Conservation (phyloP, 1,140 invertebrate genomes). For the Sogatella furcifera region DNA sequence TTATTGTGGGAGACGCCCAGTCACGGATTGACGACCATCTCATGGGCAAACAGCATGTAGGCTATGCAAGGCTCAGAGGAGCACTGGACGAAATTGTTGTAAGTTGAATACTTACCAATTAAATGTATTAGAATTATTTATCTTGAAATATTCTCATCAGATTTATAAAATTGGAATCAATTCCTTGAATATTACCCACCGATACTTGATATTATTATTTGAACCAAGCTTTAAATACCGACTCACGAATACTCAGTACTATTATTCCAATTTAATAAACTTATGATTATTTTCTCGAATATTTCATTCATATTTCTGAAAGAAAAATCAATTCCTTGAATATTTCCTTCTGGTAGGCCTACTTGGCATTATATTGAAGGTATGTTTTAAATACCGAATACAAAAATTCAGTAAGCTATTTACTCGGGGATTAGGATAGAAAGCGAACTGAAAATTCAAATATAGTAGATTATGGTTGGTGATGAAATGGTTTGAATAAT, state of each 20-base stretch:
- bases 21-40: conserved; percentile 95
- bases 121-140: not conserved
- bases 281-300: no score
- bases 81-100: conserved; percentile 51
- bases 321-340: not conserved
- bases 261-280: no score
- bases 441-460: no score
- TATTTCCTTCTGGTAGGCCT: not conserved
- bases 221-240: not conserved
- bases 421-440: no score
- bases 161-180: not conserved
- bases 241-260: not conserved
- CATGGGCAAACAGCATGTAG: conserved; percentile 95
- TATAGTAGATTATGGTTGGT: no score
- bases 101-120: conserved; percentile 1
- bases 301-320: not conserved
- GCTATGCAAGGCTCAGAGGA: conserved; percentile 61
- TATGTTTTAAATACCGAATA: not conserved
- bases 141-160: not conserved
- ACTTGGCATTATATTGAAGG: not conserved
- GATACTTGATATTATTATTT: not conserved
- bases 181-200: not conserved
- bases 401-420: no score
- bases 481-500: no score
- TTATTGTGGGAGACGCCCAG: conserved; percentile 97